A percentile compares a stretch with the other conserved stretches of the same genome.
These are phyloP conservation scores for Diadema setosum DNA, from an alignment of 35 echinoderm and acorn worm genomes.

Conservation along the genomic window DNA sequence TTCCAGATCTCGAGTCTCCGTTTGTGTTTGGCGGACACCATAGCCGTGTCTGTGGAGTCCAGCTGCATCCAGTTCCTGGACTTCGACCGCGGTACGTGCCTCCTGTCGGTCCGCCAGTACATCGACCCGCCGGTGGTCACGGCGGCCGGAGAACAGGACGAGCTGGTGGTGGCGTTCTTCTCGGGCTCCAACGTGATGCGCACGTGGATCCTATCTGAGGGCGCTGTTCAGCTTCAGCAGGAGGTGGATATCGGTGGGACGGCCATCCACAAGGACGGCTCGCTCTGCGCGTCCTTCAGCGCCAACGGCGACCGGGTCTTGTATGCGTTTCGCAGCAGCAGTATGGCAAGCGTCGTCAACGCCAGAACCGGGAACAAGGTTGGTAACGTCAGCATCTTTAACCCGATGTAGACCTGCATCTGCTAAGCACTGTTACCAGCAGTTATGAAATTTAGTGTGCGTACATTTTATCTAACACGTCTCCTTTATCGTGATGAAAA, in stretches of 20 bases:
- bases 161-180: slow-evolving; percentile 85
- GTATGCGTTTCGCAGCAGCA: slow-evolving; percentile 88
- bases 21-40: slow-evolving; percentile 44
- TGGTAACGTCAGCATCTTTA: too few species aligned
- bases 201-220: slow-evolving; percentile 68
- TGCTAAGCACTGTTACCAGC: too few species aligned
- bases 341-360: slow-evolving; percentile 61
- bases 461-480: too few species aligned
- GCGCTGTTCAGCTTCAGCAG: slow-evolving; percentile 3
- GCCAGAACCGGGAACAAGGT: slow-evolving; percentile 75
- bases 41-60: slow-evolving; percentile 32
- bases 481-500: too few species aligned
- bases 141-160: slow-evolving; percentile 40
- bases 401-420: too few species aligned
- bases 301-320: slow-evolving; percentile 67
- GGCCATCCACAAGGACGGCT: slow-evolving; percentile 78
- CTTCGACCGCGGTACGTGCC: neutral
- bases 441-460: too few species aligned
- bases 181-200: slow-evolving; percentile 85
- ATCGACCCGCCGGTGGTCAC: slow-evolving; percentile 84
- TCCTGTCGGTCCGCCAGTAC: slow-evolving; percentile 47
- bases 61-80: slow-evolving; percentile 56
- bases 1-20: slow-evolving; percentile 48
- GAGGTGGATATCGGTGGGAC: slow-evolving; percentile 5
- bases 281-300: slow-evolving; percentile 62